Evolutionary conservation across 2,797 vertebrate genomes (phyloP).

Genomic region (Sebastes nivosus): DNA sequence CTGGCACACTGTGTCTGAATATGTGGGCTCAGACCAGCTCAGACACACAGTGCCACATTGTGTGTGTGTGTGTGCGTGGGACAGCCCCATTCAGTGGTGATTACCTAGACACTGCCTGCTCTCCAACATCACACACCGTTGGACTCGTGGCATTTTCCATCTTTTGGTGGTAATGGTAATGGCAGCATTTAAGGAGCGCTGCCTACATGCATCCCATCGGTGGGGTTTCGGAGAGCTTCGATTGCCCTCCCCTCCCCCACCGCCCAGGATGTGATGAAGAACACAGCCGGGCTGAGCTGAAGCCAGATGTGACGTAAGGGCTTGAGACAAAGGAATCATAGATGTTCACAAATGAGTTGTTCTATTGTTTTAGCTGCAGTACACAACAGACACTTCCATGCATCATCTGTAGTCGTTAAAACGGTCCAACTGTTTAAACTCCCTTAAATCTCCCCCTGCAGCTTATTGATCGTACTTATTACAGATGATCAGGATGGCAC

Average conservation of each 20-base stretch:
- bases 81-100: background rate
- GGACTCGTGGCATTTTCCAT: background rate
- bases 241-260: constrained; percentile 60
- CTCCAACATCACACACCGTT: background rate
- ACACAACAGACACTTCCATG: constrained; percentile 6
- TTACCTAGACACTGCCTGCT: background rate
- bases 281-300: constrained; percentile 50
- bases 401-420: constrained; percentile 1
- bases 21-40: background rate
- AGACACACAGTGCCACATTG: background rate
- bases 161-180: constrained; percentile 5
- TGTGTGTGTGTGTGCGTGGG: background rate
- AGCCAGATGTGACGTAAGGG: constrained; percentile 77
- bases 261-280: constrained; percentile 49
- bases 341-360: constrained; percentile 52
- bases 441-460: background rate
- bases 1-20: background rate
- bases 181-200: constrained; percentile 23
- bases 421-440: background rate
- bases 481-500: background rate
- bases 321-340: constrained; percentile 74
- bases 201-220: constrained; percentile 41
- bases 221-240: constrained; percentile 35
- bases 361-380: constrained; percentile 44
- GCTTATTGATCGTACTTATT: constrained; percentile 15